Base-by-base conservation (phyloP, 2,113 vertebrate genomes). In the Otis tarda region DNA sequence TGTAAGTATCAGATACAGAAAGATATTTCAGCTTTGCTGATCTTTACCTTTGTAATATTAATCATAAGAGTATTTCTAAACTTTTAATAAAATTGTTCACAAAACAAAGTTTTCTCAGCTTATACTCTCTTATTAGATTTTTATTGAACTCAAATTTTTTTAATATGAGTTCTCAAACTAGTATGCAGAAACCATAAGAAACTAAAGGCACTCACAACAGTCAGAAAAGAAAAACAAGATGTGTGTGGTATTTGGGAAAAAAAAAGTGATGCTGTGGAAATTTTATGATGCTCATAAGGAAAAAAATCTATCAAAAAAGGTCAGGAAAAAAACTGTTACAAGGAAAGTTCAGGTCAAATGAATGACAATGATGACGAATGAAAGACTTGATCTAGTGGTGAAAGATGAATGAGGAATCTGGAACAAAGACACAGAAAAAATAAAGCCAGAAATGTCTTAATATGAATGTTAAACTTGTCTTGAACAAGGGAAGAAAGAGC, bases 291-390 rank as follows among this genome's bases (percentile, higher is more conserved):
- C 28, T 90, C 33, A 47, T 78, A 90, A 86, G 64, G 47, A 88
- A 91, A 90, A 52, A 93, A 63, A 91, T 90, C 79, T 70, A 86
- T 95, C 68, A 92, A 83, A 69, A 93, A 97, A 96, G 64, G 90
- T 93, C 86, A 89, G 76, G 6, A 67, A 75, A 88, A 67, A 76
- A 60, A 3, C 1, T 60, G 17, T 71, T 78, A 73, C 23, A 39
- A 78, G n/a, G 12, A 94, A 95, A 93, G 80, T 94, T 94, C 86
- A 84, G 76, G 83, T 87, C 83, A 93, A 90, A 80, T 78, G 80
- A 92, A 94, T 37, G 56, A 75, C 65, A 92, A 56, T 56, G 24
- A 74, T 49, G 52, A 96, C 41, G 68, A 94, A 88, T 6, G 7
- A 70, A 96, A 93, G 24, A 90, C 75, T 75, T 83, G 10, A 84